A percentile compares a stretch with the other conserved stretches of the same genome.
These are phyloP conservation scores for Phalera bucephala DNA, from an alignment of 2,888 invertebrate species.

Conservation along the genomic window DNA sequence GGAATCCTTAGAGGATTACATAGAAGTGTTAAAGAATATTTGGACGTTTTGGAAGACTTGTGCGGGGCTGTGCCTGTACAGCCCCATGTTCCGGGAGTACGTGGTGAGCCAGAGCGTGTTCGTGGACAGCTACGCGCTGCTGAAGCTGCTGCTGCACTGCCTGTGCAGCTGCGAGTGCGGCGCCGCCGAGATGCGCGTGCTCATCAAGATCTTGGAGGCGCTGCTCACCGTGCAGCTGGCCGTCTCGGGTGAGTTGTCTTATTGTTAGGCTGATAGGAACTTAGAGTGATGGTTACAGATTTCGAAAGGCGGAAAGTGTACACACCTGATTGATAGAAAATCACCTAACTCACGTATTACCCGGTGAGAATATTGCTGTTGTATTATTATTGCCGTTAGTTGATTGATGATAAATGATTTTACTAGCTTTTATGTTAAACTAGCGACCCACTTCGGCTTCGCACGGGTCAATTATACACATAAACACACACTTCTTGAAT, in stretches of 20 bases:
- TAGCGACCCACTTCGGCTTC: too few relatives aligned
- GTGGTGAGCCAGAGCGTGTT: constrained; percentile 62
- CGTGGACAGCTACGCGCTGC: constrained; percentile 59
- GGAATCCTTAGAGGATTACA: constrained; percentile 42
- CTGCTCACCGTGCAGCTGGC: constrained; percentile 71
- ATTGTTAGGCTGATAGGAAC: too few relatives aligned
- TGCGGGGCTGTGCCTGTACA: constrained; percentile 77
- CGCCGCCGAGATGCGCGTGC: constrained; percentile 47
- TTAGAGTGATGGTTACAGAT: too few relatives aligned
- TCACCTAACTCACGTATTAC: too few relatives aligned
- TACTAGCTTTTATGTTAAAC: too few relatives aligned
- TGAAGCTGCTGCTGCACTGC: constrained; percentile 57
- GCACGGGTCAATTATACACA: too few relatives aligned
- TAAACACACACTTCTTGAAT: too few relatives aligned
- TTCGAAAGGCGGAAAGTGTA: too few relatives aligned
- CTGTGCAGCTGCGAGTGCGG: constrained; percentile 42
- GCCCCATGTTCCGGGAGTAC: constrained; percentile 77
- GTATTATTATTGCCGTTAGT: too few relatives aligned
- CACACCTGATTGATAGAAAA: too few relatives aligned
- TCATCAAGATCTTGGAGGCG: constrained; percentile 67
- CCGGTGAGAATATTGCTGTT: too few relatives aligned
- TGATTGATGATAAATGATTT: too few relatives aligned
- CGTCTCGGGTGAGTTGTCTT: constrained; percentile 57
- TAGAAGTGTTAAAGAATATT: constrained; percentile 64
- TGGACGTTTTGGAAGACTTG: constrained; percentile 79